Conservation (phyloP, 2,888 invertebrate genomes). For the Monopis laevigella region DNA sequence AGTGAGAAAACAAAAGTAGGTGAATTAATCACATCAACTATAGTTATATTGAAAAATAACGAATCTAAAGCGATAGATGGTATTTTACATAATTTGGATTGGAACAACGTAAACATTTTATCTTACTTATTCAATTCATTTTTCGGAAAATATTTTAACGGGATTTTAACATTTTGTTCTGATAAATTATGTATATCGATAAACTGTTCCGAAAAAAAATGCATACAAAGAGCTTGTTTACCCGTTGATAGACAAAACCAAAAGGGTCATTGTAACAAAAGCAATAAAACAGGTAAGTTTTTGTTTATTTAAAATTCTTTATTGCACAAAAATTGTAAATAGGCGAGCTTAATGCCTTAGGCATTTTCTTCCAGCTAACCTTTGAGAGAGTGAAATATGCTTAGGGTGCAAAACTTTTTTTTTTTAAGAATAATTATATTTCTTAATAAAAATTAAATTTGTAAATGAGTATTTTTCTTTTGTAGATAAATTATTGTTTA, state of each 20-base stretch:
- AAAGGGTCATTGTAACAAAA: constrained; percentile 46
- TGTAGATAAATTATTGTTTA: too few relatives aligned
- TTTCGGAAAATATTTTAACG: constrained; percentile 52
- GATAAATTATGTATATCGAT: constrained; percentile 47
- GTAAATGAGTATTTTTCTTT: too few relatives aligned
- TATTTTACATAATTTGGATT: constrained; percentile 49
- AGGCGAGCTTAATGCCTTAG: too few relatives aligned
- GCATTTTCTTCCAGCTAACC: too few relatives aligned
- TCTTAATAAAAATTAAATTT: too few relatives aligned
- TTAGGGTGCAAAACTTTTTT: too few relatives aligned
- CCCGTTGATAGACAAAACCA: constrained; percentile 42
- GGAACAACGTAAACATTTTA: constrained; percentile 48
- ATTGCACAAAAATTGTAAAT: too few relatives aligned
- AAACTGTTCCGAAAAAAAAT: constrained; percentile 46
- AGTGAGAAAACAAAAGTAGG: constrained; percentile 43
- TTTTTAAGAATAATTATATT: too few relatives aligned
- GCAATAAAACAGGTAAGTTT: constrained; percentile 41
- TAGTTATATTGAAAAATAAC: constrained; percentile 37
- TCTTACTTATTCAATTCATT: constrained; percentile 50
- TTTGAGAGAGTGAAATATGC: too few relatives aligned
- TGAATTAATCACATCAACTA: constrained; percentile 26
- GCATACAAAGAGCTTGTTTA: constrained; percentile 41
- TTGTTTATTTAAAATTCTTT: too few relatives aligned
- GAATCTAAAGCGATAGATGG: constrained; percentile 39
- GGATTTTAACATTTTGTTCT: constrained; percentile 51